A percentile compares a stretch with the other conserved stretches of the same genome.
Evolutionary conservation across 1,140 invertebrate genomes (phyloP).

Genomic region (Trachelipus rathkii): DNA sequence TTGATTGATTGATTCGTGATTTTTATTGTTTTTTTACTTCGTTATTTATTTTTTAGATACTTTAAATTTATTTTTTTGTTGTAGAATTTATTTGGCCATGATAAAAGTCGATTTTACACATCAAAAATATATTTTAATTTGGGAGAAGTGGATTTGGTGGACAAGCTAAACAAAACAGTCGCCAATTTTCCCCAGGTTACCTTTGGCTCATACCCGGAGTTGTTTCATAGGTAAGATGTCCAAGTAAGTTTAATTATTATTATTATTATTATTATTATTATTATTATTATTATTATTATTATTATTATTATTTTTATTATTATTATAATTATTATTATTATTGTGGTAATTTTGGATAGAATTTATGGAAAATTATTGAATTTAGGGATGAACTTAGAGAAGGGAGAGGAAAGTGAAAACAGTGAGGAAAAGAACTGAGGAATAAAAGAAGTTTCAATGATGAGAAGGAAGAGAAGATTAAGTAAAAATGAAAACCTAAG

Average conservation of each 20-base stretch:
- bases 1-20: neutral
- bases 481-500: no score
- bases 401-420: no score
- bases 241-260: no score
- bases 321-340: neutral
- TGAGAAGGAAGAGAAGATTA: no score
- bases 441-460: no score
- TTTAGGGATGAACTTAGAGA: no score
- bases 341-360: neutral
- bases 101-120: slow-evolving; percentile 43
- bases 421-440: no score
- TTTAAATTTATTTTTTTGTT: slow-evolving; percentile 41
- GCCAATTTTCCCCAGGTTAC: slow-evolving; percentile 57
- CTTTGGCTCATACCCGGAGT: slow-evolving; percentile 66
- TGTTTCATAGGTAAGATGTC: slow-evolving; percentile 51
- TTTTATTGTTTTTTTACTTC: neutral
- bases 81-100: slow-evolving; percentile 45
- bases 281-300: neutral
- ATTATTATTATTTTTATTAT: neutral
- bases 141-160: slow-evolving; percentile 59
- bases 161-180: slow-evolving; percentile 56
- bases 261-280: neutral
- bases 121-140: slow-evolving; percentile 55
- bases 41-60: slow-evolving; percentile 17
- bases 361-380: no score